Evolutionary conservation across 2,113 vertebrate species (phyloP).

Genomic region (Asarcornis scutulata): DNA sequence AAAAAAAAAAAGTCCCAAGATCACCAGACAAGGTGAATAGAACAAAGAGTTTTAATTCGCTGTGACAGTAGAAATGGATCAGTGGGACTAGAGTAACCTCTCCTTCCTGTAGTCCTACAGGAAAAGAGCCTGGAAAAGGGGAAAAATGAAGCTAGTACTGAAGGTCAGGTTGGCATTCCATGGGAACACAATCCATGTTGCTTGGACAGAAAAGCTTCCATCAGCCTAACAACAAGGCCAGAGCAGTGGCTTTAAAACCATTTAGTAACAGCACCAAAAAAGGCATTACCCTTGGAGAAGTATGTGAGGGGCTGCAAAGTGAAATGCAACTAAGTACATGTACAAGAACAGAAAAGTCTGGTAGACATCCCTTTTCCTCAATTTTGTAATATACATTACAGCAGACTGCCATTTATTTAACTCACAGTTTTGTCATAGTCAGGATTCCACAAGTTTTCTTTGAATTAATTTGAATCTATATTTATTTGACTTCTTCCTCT

Average conservation of each 20-base stretch:
- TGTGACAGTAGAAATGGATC: neutral
- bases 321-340: neutral
- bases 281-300: neutral
- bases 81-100: neutral
- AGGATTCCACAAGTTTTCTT: neutral
- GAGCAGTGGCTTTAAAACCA: fast-evolving
- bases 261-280: neutral
- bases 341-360: neutral
- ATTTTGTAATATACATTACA: neutral
- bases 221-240: neutral
- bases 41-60: neutral
- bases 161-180: neutral
- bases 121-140: neutral
- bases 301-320: neutral
- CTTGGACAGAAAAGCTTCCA: neutral
- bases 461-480: neutral
- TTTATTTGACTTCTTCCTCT: neutral
- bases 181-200: neutral
- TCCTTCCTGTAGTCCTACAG: neutral
- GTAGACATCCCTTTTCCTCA: neutral
- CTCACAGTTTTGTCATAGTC: neutral
- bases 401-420: neutral
- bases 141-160: neutral
- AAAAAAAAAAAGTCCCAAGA: no score
- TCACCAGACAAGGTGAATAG: no score